Evolutionary conservation across 2,113 vertebrate genomes (phyloP), one percentile per base, ranked within the genome.

Genomic region (Lathamus discolor): DNA sequence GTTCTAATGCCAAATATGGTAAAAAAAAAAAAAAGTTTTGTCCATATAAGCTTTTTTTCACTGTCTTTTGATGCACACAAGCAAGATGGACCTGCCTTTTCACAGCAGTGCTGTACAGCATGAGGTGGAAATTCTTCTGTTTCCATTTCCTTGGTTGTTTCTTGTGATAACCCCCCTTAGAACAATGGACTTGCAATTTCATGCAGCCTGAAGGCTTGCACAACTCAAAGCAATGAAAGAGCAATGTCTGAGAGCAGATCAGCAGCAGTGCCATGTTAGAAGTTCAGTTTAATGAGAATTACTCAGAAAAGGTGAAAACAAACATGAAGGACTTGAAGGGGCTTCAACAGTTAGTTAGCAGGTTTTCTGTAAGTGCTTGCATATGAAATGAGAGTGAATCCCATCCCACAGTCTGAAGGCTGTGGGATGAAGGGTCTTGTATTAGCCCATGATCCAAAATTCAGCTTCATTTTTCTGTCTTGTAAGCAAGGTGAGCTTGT

Each of bases 21-120:
- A 62, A 73, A 17, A 4, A 0, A 3, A 23, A 44, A 19, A 41
- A 31, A 1, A 10, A 31, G 0, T 4, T 52, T 73, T 85, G 49
- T 10, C 41, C 8, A 27, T 35, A 7, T 67, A 41, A 73, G 10
- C 20, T 77, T 11, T 24, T 37, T 84, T 76, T 74, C 59, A 57
- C 5, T 64, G 23, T 22, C 20, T 82, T 69, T 63, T 83, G 44
- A 46, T 46, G 17, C 69, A 51, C 17, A 49, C 13, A 35, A 54
- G 55, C 41, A 63, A 81, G 20, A 33, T 1, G 8, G 22, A 49
- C 17, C 25, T 46, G 11, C n/a, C 25, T 81, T 7, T 8, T 62
- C 68, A 67, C 11, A 69, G 33, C 20, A 37, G 13, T 13, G 10
- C 25, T 51, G 54, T 64, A 51, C 19, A 39, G 6, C 11, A 19